These are phyloP conservation scores for Eilema depressum DNA, from an alignment of 2,888 invertebrate species.

Conservation along the genomic window DNA sequence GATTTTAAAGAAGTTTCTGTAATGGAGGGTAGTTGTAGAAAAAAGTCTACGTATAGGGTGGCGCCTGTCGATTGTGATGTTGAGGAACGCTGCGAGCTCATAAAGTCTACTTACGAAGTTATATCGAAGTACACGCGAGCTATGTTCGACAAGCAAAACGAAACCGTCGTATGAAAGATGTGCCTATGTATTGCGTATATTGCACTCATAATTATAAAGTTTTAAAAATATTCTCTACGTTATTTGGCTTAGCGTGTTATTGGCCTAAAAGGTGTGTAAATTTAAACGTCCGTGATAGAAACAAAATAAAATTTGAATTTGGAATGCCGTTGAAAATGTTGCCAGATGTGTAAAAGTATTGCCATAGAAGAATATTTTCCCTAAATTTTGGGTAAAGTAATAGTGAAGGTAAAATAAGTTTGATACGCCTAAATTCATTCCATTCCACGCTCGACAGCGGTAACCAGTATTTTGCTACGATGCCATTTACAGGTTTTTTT, in stretches of 20 bases:
- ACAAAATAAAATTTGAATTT: conserved; percentile 31
- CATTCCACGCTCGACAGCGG: conserved; percentile 69
- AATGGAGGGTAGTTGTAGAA: conserved; percentile 49
- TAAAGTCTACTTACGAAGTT: conserved; percentile 81
- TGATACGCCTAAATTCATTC: conserved; percentile 80
- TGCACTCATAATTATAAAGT: conserved; percentile 37
- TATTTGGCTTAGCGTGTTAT: conserved; percentile 47
- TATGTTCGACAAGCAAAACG: conserved; percentile 81
- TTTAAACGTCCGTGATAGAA: conserved; percentile 43
- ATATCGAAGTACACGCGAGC: conserved; percentile 82
- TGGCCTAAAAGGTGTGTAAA: conserved; percentile 53
- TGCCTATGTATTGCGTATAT: conserved; percentile 61
- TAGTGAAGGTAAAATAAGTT: conserved; percentile 57
- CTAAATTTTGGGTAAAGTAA: conserved; percentile 50
- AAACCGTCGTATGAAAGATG: conserved; percentile 80
- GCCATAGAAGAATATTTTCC: conserved; percentile 40
- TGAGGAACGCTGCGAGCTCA: conserved; percentile 78
- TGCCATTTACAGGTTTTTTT: conserved; percentile 69
- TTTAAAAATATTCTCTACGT: conserved; percentile 37
- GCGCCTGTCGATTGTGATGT: conserved; percentile 75
- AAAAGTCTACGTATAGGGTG: conserved; percentile 71
- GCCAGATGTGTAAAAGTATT: conserved; percentile 38
- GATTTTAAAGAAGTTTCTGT: conserved; percentile 48
- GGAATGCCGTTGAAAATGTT: conserved; percentile 34
- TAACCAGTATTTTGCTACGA: conserved; percentile 79